Evolutionary conservation across 2,888 invertebrate species (phyloP), one percentile per base, ranked within the genome.

Genomic region (Tachina grossa): DNA sequence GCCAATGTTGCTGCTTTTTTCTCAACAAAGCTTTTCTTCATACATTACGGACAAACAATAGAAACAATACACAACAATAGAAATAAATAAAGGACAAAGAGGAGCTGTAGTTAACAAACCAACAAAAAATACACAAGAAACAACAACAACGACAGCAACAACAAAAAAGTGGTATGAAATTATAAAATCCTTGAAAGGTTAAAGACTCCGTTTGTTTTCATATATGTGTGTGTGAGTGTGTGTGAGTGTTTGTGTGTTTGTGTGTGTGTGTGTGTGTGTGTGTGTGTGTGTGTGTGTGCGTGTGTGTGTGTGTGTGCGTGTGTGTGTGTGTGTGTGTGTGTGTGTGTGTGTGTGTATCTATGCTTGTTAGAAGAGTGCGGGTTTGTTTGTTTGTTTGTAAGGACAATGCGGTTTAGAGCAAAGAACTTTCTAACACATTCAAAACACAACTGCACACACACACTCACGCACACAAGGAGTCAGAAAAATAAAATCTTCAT

Each of bases 131-230:
- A 51, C 41, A 39, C 31, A 68, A 49, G 8, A 43, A 51, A 13
- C 31, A 49, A 78, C 31, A 31, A 82, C 55, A 78, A 63, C 47
- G 4, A n/a, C 39, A 75, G 11, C 47, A 77, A 43, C 51, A 69
- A 41, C 31, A 63, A 45, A 68, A 31, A 76, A 83, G 16, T 66
- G 16, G 59, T 55, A 78, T 47, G 72, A 61, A 75, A 51, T 59
- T 79, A 86, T 84, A 87, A 88, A 87, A 89, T 89, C 89, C 89
- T 89, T 89, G 89, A 88, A 87, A 89, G 89, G 89, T 89, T 88
- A 88, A 88, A 89, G 89, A 89, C 89, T 88, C 83, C 3, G 51
- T 57, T 13, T 53, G 41, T 68, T 55, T n/a, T 2, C 31, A 31
- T 31, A 4, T 4, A 4, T 31, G 31, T 31, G 31, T 2, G 72